Base-by-base conservation (phyloP, 1,140 invertebrate genomes). In the Heliconius melpomene region DNA sequence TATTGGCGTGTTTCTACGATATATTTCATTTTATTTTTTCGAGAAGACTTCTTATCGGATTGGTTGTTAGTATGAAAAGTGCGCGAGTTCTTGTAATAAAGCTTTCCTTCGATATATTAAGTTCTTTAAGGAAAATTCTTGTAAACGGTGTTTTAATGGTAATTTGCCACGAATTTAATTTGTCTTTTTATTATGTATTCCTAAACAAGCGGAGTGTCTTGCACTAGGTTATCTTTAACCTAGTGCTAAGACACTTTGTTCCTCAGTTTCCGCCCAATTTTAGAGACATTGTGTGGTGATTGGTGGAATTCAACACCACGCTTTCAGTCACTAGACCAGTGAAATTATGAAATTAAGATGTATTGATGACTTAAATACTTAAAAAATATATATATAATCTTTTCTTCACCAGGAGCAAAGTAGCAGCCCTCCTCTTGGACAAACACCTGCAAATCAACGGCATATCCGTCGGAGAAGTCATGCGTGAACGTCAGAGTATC, bases 381-480 rank as follows among this genome's bases (percentile, higher is more conserved):
- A 9, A 72, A 72, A 20, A 36, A 72, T n/a, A n/a, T n/a, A 72
- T 2, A 16, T 32, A 71, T 3, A 6, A 26, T 66, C 46, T 40
- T 80, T 77, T 18, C 23, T 13, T 70, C 20, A 36, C 20, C 72
- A 98, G 97, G 95, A 98, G 97, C 87, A 98, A 98, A 95, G 97
- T 98, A 72, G 97, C 97, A 29, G 97, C 97, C 2, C 96, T 97
- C 20, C 95, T 98, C 9, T 94, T 98, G 81, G 97, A 98, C 95
- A 98, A 98, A 91, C 97, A 98, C 90, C 95, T 98, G 46, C 97
- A 98, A 90, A 98, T 98, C 91, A 98, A 97, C 93, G 97, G 97
- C 38, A 97, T 98, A 82, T 96, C 96, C 40, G 96, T 97, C 74
- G 96, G 97, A n/a, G 90, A 91, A 23, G 91, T 95, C 72, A 95